phyloP scores from a whole-genome alignment of 2,113 vertebrate species.

The Oryzias curvinotus region DNA sequence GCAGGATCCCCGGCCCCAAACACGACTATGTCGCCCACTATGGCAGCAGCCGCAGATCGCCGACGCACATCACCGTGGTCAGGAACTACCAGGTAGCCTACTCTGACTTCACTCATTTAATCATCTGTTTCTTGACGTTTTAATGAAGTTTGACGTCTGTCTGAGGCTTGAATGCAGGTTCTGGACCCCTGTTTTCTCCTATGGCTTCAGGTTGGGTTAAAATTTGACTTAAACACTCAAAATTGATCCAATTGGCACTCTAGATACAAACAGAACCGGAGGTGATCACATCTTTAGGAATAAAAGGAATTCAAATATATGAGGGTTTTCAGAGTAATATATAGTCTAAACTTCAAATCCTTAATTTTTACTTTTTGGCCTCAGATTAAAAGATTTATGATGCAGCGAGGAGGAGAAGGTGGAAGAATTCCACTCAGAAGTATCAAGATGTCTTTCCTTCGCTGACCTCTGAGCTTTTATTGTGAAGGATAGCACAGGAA shows the following conservation, averaged over 20 bases:
- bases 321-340: no score
- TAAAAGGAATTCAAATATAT: no score
- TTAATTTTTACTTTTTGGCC: neutral
- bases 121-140: no score
- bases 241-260: no score
- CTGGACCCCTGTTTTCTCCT: no score
- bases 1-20: conserved; percentile 82
- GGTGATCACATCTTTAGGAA: no score
- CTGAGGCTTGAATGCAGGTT: no score
- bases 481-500: neutral
- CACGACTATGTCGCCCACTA: conserved; percentile 79
- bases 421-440: neutral
- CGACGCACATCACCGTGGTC: conserved; percentile 82
- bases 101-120: neutral
- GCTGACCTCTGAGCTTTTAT: neutral
- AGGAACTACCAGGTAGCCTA: conserved; percentile 83
- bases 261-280: no score
- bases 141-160: no score
- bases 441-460: neutral
- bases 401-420: fast-evolving
- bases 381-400: neutral
- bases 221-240: no score
- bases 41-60: conserved; percentile 63
- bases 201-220: no score
- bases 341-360: no score